phyloP scores from a whole-genome alignment of 2,113 vertebrate genomes.

The Anguilla rostrata region DNA sequence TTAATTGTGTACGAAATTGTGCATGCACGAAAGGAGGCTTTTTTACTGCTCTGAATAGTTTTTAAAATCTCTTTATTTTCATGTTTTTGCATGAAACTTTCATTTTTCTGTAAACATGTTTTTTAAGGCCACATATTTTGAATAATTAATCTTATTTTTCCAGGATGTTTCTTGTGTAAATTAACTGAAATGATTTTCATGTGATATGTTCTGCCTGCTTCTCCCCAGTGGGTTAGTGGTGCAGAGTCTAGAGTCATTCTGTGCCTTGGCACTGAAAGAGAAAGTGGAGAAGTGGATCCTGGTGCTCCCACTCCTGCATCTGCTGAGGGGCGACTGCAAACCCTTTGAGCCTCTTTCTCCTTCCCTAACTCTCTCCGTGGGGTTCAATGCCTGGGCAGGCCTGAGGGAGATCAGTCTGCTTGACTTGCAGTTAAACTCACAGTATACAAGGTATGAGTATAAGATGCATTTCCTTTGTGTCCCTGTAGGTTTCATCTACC shows the following conservation, averaged over 20 bases:
- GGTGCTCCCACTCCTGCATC: slow-evolving; percentile 65
- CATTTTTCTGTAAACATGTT: not conserved
- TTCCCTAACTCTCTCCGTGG: not conserved
- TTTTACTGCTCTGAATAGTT: no score
- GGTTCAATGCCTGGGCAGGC: slow-evolving; percentile 68
- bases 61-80: no score
- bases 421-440: accelerated
- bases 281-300: slow-evolving; percentile 55
- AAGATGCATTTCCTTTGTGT: no score
- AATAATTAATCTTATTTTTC: no score
- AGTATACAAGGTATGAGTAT: slow-evolving; percentile 26
- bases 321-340: slow-evolving; percentile 50
- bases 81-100: not conserved
- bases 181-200: no score
- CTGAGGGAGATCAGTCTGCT: slow-evolving; percentile 49
- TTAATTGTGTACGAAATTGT: no score
- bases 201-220: not conserved
- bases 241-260: not conserved
- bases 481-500: not conserved
- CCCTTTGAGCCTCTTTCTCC: slow-evolving; percentile 47
- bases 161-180: no score
- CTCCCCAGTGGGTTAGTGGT: slow-evolving; percentile 24
- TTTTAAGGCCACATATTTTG: no score
- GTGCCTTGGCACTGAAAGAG: slow-evolving; percentile 42
- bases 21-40: no score